Base-by-base conservation (phyloP, 1,140 invertebrate species). In the Babylonia areolata region DNA sequence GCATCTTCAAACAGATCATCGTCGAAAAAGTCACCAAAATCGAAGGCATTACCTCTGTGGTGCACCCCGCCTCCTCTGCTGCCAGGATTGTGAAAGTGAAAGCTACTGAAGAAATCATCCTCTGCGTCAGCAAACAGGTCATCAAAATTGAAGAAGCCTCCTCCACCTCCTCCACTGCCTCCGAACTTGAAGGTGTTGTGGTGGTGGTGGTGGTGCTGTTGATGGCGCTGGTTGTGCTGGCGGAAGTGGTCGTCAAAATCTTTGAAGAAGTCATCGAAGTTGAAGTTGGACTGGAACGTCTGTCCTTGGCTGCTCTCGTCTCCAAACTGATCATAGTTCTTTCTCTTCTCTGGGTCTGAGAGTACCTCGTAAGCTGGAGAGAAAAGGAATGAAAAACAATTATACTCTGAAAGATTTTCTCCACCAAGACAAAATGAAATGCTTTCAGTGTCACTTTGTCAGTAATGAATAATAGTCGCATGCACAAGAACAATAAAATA, bases 281-380 rank as follows among this genome's bases (percentile, higher is more conserved):
- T 91, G 84, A 93, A 92, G 39, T 90, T 58, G 33, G 77, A 37
- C 54, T 83, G 35, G 86, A 91, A 91, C 35, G 87, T 86, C 69
- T 89, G 90, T 28, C 77, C 69, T 15, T 87, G 80, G 17, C 86
- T 84, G 40, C 84, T 88, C 12, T 88, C 88, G 51, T 93, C 91
- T 15, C 98, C 98, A 96, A 96, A 99, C 35, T 97, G 96, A 94
- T 99, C 98, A 95, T 98, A 99, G 91, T 98, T 96, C 91, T 97
- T 97, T 75, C 98, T 95, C 95, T 99, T 99, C 1, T 95, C 96
- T 33, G 98, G 97, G 95, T 99, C 98, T 79, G 97, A 97, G 42
- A 99, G 94, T 31, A 97, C 96, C 95, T 99, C 99, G 95, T 99
- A 99, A 2, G 99, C 99, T 96, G 89, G 42, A 73, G 82, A 84